Percentiles rank a stretch among this genome's conserved stretches.
These are phyloP conservation scores for Sylvilagus floridanus DNA, from an alignment of 2,797 vertebrate genomes.

Conservation along the genomic window DNA sequence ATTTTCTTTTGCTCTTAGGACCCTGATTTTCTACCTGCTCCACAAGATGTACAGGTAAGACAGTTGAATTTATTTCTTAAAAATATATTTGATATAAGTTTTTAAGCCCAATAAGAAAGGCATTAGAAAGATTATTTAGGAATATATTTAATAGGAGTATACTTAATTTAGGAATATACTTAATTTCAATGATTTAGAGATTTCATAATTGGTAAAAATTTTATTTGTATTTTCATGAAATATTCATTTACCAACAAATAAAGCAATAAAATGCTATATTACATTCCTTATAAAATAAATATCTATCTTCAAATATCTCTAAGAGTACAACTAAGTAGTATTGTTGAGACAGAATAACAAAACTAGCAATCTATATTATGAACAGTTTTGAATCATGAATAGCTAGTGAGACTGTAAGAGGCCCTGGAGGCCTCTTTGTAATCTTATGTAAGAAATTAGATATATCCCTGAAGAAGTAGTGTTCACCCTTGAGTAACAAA, in stretches of 20 bases:
- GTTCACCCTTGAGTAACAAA: slow-evolving; percentile 21
- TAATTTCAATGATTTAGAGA: background rate
- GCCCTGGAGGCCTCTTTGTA: background rate
- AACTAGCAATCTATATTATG: background rate
- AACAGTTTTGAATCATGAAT: slow-evolving; percentile 28
- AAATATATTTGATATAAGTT: slow-evolving; percentile 18
- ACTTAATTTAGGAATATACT: slow-evolving; percentile 20
- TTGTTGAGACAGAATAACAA: slow-evolving; percentile 12
- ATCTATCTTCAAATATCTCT: slow-evolving; percentile 12
- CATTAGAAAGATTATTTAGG: slow-evolving; percentile 22
- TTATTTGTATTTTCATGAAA: slow-evolving; percentile 64
- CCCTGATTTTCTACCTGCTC: slow-evolving; percentile 84
- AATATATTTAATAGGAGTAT: background rate
- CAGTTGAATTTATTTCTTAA: slow-evolving; percentile 70
- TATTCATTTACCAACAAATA: slow-evolving; percentile 55
- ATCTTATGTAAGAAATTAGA: slow-evolving; percentile 10
- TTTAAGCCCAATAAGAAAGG: slow-evolving; percentile 56
- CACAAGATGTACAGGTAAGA: slow-evolving; percentile 87
- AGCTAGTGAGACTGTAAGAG: background rate
- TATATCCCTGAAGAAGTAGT: background rate
- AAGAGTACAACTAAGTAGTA: slow-evolving; percentile 3
- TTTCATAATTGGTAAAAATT: slow-evolving; percentile 62
- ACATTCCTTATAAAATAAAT: slow-evolving; percentile 27
- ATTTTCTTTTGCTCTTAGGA: slow-evolving; percentile 85
- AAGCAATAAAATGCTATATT: slow-evolving; percentile 33